Conservation (phyloP, 2,888 invertebrate genomes). For the Siphlonurus alternatus region DNA sequence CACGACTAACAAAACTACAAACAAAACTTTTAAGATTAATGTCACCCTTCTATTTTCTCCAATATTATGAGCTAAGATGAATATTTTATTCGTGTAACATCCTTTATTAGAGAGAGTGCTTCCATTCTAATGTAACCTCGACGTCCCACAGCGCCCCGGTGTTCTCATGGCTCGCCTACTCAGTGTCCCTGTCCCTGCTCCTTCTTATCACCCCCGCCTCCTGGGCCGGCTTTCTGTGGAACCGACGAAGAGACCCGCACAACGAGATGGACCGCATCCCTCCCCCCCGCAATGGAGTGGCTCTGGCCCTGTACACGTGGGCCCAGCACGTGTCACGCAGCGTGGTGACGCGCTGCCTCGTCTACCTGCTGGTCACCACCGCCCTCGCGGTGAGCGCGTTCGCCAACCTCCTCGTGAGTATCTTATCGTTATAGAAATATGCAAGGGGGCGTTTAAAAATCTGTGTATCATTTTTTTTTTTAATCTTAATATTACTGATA, state of each 20-base stretch:
- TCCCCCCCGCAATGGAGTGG: conserved; percentile 13
- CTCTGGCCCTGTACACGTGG: conserved; percentile 1
- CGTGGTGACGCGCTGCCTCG: neutral
- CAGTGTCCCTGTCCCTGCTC: conserved; percentile 23
- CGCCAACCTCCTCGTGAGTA: neutral
- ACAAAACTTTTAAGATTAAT: no score
- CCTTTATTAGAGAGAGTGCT: no score
- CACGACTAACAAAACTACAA: no score
- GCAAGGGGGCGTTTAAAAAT: neutral
- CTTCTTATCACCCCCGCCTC: conserved; percentile 37
- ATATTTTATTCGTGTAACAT: no score
- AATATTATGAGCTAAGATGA: no score
- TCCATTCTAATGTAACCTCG: no score
- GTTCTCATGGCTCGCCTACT: conserved; percentile 25
- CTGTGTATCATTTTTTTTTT: neutral
- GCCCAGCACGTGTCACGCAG: neutral
- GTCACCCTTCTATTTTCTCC: no score
- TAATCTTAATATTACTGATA: neutral
- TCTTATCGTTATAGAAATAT: no score
- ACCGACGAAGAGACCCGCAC: conserved; percentile 29
- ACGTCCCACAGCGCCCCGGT: neutral
- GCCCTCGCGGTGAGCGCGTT: neutral
- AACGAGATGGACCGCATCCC: conserved; percentile 24
- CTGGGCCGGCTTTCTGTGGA: conserved; percentile 63
- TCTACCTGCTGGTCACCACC: neutral